Conservation (phyloP, 2,113 vertebrate genomes). For the Physeter macrocephalus region DNA sequence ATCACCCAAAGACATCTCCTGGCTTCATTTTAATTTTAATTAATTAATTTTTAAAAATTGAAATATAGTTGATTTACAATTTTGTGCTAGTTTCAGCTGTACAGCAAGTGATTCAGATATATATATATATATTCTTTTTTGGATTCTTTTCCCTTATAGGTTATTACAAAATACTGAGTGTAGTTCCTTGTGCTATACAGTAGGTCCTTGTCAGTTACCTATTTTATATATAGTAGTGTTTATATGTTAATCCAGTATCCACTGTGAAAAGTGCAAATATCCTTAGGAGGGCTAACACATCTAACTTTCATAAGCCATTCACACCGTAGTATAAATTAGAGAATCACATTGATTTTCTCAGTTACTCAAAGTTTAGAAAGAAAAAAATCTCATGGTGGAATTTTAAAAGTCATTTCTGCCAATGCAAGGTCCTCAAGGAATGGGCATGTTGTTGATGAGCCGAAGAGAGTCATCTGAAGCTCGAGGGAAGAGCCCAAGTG, state of each 20-base stretch:
- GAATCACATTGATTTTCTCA: not conserved
- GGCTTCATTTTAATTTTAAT: not conserved
- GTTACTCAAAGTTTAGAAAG: not conserved
- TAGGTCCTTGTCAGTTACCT: too few species aligned
- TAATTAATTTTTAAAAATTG: not conserved
- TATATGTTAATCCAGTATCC: not conserved
- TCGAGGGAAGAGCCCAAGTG: not conserved
- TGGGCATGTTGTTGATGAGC: not conserved
- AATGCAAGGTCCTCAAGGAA: not conserved
- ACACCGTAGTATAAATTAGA: not conserved
- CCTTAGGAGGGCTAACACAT: not conserved
- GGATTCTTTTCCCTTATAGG: not conserved
- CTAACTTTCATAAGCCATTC: not conserved
- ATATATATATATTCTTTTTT: not conserved
- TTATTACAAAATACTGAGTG: too few species aligned
- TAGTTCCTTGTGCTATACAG: too few species aligned
- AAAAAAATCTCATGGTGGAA: not conserved
- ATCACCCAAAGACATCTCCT: not conserved
- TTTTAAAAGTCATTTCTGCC: not conserved
- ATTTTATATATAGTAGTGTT: not conserved
- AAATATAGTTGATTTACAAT: not conserved
- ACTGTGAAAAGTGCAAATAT: not conserved
- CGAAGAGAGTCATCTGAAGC: not conserved
- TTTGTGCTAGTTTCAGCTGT: not conserved
- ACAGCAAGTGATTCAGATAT: not conserved